Percentiles rank a stretch among this genome's conserved stretches.
Evolutionary conservation across 53 echinoderm and acorn worm genomes (phyloP).

Genomic region (Holothuria scabra): DNA sequence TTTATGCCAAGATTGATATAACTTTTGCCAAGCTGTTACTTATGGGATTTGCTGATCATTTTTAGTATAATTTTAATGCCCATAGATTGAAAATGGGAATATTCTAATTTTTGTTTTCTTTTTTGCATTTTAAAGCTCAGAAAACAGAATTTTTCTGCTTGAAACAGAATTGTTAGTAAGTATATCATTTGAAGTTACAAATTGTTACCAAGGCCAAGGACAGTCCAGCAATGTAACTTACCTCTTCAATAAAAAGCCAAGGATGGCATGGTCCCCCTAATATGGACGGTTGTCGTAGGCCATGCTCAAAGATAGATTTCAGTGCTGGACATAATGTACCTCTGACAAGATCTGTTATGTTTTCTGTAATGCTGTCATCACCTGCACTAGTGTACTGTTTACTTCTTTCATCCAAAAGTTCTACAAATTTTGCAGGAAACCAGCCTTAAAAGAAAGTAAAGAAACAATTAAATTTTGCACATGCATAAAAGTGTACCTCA

Average conservation of each 20-base stretch:
- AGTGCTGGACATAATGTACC: constrained; percentile 86
- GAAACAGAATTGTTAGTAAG: too few relatives aligned
- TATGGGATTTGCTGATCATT: too few relatives aligned
- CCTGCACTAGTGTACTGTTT: constrained; percentile 97
- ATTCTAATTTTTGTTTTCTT: too few relatives aligned
- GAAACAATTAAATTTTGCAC: not conserved
- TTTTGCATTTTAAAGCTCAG: too few relatives aligned
- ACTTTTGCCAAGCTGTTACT: too few relatives aligned
- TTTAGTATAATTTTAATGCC: too few relatives aligned
- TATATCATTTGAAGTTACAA: too few relatives aligned
- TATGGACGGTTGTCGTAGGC: constrained; percentile 87
- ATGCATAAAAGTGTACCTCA: too few relatives aligned
- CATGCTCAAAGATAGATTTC: constrained; percentile 93
- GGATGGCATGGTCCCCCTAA: constrained; percentile 95
- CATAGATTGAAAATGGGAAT: too few relatives aligned
- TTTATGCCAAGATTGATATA: too few relatives aligned
- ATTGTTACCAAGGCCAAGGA: not conserved
- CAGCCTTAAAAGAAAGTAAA: constrained; percentile 58
- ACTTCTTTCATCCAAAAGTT: constrained; percentile 96
- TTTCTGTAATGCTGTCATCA: constrained; percentile 94
- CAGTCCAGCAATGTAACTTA: constrained; percentile 18
- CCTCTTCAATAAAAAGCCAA: constrained; percentile 99
- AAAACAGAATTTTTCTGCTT: too few relatives aligned
- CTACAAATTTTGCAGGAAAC: constrained; percentile 99
- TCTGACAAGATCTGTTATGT: constrained; percentile 97